Evolutionary conservation across 2,113 vertebrate genomes (phyloP).

Genomic region (Austrofundulus limnaeus): DNA sequence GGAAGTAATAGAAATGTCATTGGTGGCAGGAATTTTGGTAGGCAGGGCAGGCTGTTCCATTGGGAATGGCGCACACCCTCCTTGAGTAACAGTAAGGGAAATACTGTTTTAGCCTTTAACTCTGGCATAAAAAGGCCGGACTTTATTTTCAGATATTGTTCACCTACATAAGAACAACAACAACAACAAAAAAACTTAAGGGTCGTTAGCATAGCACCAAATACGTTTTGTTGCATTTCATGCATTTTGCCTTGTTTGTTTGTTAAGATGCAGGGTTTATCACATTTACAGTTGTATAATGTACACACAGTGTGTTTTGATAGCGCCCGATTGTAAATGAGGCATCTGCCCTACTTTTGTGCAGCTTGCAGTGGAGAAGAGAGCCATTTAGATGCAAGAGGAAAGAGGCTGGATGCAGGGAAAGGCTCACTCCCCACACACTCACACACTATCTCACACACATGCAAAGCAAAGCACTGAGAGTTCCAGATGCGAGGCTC

Average conservation of each 20-base stretch:
- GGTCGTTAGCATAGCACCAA: not conserved
- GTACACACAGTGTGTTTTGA: conserved; percentile 43
- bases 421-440: conserved; percentile 35
- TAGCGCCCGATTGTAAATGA: conserved; percentile 58
- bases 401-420: conserved; percentile 36
- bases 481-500: conserved; percentile 30
- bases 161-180: too few relatives aligned
- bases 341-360: conserved; percentile 72
- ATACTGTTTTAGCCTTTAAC: too few relatives aligned
- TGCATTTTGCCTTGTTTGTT: conserved; percentile 20
- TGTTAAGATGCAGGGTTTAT: conserved; percentile 27
- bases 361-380: conserved; percentile 50
- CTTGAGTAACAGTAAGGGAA: too few relatives aligned
- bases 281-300: conserved; percentile 28
- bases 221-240: conserved; percentile 17
- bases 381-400: conserved; percentile 56
- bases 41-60: too few relatives aligned
- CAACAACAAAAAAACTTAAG: not conserved
- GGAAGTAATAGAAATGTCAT: too few relatives aligned
- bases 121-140: too few relatives aligned
- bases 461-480: conserved; percentile 34
- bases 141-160: not conserved
- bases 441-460: not conserved
- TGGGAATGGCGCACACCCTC: too few relatives aligned
- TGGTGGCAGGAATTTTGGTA: too few relatives aligned